Percentiles rank a stretch among this genome's conserved stretches.
Evolutionary conservation across 2,113 vertebrate genomes (phyloP).

Genomic region (Bothrops jararaca): DNA sequence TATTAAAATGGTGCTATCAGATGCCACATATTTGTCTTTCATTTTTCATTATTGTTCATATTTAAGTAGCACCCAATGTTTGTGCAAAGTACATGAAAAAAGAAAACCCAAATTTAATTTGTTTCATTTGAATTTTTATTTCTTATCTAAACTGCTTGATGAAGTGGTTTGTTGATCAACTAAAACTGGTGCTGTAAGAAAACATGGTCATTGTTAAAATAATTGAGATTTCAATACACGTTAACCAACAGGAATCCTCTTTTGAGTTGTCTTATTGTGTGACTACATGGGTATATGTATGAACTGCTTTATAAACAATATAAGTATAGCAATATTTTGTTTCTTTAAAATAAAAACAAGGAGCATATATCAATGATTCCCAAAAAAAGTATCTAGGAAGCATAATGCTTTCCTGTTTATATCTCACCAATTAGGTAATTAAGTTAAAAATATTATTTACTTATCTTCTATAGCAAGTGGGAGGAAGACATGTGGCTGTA

Average conservation of each 20-base stretch:
- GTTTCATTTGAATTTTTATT: background rate
- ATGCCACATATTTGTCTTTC: background rate
- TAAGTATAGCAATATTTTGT: background rate
- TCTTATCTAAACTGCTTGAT: background rate
- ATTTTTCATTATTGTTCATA: background rate
- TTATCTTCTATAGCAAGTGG: background rate
- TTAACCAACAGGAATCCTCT: background rate
- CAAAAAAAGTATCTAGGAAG: background rate
- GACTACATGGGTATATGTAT: background rate
- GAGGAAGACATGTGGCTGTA: background rate
- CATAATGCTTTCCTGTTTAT: background rate
- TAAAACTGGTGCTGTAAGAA: background rate
- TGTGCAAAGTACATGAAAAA: background rate
- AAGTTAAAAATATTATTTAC: background rate
- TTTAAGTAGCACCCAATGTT: background rate
- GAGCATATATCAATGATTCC: background rate
- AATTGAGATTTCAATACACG: background rate
- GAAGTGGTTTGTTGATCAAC: background rate
- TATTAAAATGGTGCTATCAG: background rate
- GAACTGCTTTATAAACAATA: background rate
- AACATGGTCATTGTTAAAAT: background rate
- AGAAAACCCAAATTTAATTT: background rate
- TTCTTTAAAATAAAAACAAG: background rate
- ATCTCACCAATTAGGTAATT: background rate
- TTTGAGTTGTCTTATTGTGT: background rate